A percentile compares a stretch with the other conserved stretches of the same genome.
These are phyloP conservation scores for Platygyra sinensis DNA, from an alignment of 64 coral and sea anemone genomes.

Conservation along the genomic window DNA sequence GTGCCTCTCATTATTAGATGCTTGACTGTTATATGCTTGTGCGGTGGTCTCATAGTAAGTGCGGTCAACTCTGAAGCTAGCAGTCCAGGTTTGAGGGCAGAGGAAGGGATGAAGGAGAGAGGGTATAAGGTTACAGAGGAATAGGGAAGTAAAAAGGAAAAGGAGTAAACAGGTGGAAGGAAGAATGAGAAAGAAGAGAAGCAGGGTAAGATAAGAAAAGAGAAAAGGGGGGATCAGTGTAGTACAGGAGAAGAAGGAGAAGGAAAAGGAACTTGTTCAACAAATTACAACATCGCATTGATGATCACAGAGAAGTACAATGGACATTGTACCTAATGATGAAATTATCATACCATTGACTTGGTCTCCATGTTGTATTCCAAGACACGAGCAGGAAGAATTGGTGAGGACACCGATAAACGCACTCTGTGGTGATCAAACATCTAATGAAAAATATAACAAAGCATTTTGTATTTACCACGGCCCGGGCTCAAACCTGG, in stretches of 20 bases:
- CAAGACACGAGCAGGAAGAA: conserved; percentile 76
- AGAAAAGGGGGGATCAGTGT: background rate
- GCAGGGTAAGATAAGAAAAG: background rate
- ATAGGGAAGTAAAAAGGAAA: no score
- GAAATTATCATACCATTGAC: conserved; percentile 36
- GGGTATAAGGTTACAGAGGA: no score
- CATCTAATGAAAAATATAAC: conserved; percentile 54
- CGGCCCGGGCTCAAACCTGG: no score
- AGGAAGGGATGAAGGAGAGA: no score
- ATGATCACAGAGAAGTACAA: no score
- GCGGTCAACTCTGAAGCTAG: no score
- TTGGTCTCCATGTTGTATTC: conserved; percentile 85
- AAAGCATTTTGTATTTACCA: background rate
- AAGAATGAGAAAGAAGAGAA: background rate
- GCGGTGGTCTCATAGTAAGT: no score
- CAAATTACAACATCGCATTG: no score
- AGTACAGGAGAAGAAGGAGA: background rate
- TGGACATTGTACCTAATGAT: background rate
- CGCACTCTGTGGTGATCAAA: conserved; percentile 68
- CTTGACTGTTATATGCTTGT: no score
- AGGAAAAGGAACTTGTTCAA: background rate
- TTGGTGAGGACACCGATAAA: conserved; percentile 83
- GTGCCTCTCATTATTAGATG: no score
- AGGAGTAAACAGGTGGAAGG: no score
- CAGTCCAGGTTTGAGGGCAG: no score